Percentiles rank a stretch among this genome's conserved stretches.
These are phyloP conservation scores for Aplocera efformata DNA, from an alignment of 2,888 invertebrate species.

Conservation along the genomic window DNA sequence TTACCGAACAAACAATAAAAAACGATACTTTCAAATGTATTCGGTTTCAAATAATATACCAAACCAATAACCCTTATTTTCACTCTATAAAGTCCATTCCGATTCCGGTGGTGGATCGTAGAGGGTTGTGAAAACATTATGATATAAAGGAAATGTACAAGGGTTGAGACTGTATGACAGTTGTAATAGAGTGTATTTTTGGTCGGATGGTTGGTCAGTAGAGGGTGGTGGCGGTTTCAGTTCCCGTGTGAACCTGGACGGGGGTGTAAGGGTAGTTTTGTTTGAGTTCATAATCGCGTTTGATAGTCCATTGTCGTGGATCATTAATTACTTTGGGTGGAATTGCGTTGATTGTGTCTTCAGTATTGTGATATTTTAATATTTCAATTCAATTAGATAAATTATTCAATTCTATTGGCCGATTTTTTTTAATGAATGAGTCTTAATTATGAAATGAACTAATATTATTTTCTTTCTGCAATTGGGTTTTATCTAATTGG, in stretches of 20 bases:
- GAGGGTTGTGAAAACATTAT: slow-evolving; percentile 12
- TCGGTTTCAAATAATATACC: slow-evolving; percentile 30
- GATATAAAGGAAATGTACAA: not conserved
- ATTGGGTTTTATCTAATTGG: too few species aligned
- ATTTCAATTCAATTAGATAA: slow-evolving; percentile 6
- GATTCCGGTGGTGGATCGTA: slow-evolving; percentile 3
- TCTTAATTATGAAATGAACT: slow-evolving; percentile 13
- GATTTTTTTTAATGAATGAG: slow-evolving; percentile 2
- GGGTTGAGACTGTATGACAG: slow-evolving; percentile 5
- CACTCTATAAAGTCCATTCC: slow-evolving; percentile 24
- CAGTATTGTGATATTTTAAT: not conserved
- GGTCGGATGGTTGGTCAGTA: not conserved
- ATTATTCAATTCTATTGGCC: too few species aligned
- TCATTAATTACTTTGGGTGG: slow-evolving; percentile 24
- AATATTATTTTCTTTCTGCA: too few species aligned
- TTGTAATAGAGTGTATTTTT: not conserved
- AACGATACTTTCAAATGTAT: slow-evolving; percentile 38
- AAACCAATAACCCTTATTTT: slow-evolving; percentile 8
- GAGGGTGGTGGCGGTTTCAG: slow-evolving; percentile 15
- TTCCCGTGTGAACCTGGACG: slow-evolving; percentile 62
- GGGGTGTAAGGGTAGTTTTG: slow-evolving; percentile 32
- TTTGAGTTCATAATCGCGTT: slow-evolving; percentile 28
- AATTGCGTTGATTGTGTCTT: slow-evolving; percentile 20
- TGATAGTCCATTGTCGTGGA: slow-evolving; percentile 22
- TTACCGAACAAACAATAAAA: slow-evolving; percentile 39